Base-by-base conservation (phyloP, 2,113 vertebrate genomes). In the Tonatia bakeri region DNA sequence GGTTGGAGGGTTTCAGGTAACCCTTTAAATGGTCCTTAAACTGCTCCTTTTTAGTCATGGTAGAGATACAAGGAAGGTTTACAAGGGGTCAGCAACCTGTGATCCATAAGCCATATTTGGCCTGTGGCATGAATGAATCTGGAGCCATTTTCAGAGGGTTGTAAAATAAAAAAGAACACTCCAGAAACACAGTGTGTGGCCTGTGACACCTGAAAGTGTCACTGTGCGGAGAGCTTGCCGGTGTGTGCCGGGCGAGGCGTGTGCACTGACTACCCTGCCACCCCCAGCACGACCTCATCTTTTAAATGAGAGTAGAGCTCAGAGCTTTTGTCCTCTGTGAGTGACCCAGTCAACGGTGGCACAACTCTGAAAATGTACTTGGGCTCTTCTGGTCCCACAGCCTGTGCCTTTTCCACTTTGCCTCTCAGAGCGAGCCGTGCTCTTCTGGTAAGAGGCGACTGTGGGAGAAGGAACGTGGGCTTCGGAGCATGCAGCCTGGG, bases 1-100 rank as follows among this genome's bases (percentile, higher is more conserved):
- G 54, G 33, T 50, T 88, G 72, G 91, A 88, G 77, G 36, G 24
- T 75, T 85, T 86, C 75, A 38, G 52, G 6, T 40, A 54, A 73
- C 20, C 38, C 38, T 75, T 79, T 93, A 89, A 61, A 16, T 80
- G 45, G 19, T 70, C 38, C 43, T 85, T 95, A 70, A 76, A 81
- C 70, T 79, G 13, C 80, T 94, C 54, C 33, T 85, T 87, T 92
- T 81, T 73, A 87, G 0, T 93, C 17, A 24, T 91, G 15, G 4
- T 89, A 86, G 64, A 92, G 38, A 33, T 95, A 8, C 36, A 96
- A 83, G 15, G 89, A 31, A n/a, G 59, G 24, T 96, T 91, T 82
- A 64, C 7, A 91, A 1, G 19, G 13, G 3, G 6, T 94, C 56
- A 72, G 33, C 81, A 93, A 72, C 54, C 52, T 69, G 3, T 43